Conservation (phyloP, 2,797 vertebrate species). For the Lacerta viridis region DNA sequence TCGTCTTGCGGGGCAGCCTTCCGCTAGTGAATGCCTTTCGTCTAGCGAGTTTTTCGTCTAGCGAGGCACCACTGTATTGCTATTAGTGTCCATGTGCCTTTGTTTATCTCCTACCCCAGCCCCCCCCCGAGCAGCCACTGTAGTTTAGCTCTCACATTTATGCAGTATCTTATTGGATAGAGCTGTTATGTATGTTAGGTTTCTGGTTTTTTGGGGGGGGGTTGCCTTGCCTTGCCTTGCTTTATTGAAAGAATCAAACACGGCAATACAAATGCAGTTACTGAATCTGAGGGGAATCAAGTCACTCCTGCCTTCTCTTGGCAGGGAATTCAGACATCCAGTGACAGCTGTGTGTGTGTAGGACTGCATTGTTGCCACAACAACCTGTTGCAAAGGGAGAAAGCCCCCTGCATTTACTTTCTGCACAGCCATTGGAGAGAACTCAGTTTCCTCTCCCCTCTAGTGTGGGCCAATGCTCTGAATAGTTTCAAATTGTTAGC, state of each 20-base stretch:
- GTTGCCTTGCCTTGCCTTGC: background rate
- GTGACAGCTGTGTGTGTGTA: background rate
- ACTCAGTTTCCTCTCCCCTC: background rate
- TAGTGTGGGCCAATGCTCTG: background rate
- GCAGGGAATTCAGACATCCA: background rate
- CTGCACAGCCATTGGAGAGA: background rate
- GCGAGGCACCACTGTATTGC: too few species aligned
- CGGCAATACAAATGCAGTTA: background rate
- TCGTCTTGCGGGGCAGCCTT: too few species aligned
- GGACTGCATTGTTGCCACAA: background rate
- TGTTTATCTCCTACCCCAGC: too few species aligned
- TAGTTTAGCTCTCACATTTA: background rate
- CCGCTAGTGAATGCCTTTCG: too few species aligned
- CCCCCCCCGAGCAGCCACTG: background rate
- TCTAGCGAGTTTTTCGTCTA: too few species aligned
- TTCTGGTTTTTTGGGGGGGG: too few species aligned
- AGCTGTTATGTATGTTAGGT: background rate
- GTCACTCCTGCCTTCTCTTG: background rate
- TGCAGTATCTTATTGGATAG: too few species aligned
- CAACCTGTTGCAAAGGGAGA: background rate
- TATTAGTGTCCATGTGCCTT: background rate
- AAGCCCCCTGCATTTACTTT: background rate
- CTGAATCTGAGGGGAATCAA: background rate
- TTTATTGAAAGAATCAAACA: background rate
- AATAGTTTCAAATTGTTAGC: background rate